Base-by-base conservation (phyloP, 2,797 vertebrate genomes). In the Tadarida brasiliensis region DNA sequence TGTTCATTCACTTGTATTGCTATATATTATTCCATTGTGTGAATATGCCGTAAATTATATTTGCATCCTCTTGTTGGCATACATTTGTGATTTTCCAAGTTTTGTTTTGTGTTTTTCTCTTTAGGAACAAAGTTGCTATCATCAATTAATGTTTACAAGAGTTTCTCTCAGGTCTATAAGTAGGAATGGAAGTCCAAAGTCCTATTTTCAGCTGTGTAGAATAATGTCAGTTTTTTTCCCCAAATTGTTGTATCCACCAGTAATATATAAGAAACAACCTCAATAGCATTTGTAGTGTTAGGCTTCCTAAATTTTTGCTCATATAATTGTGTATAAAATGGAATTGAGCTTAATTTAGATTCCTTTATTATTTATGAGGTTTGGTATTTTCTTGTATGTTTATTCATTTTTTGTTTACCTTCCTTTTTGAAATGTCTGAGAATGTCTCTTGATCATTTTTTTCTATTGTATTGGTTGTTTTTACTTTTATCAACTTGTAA, bases 141-240 rank as follows among this genome's bases (percentile, higher is more conserved):
- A n/a, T 30, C 54, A 78, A 33, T 80, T 35, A 73, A 70, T 49
- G 22, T 76, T 91, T 85, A 39, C 1, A 74, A 54, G 28, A 35
- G 19, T 83, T 92, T 59, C n/a, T 92, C 11, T 80, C 74, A 12
- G 12, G 1, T 33, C 47, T 17, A 33, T 28, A 56, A 65, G 7
- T n/a, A 77, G 24, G 4, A 68, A 10, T 63, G 11, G 17, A 80
- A 90, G 12, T 82, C 20, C 11, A 49, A 88, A 76, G 16, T 77
- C 68, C 81, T 39, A 77, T 71, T 24, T 67, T 94, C n/a, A 85
- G 15, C 8, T 86, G 85, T 68, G 44, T 63, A 80, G 90, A 80
- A 90, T 89, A 65, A 83, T 71, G 63, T 51, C 30, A 63, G 19
- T 76, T 67, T 88, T 76, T 67, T 65, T 77, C 35, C 10, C 17